A percentile compares a stretch with the other conserved stretches of the same genome.
Conservation (phyloP, 2,797 vertebrate genomes). For the Danio aesculapii region DNA sequence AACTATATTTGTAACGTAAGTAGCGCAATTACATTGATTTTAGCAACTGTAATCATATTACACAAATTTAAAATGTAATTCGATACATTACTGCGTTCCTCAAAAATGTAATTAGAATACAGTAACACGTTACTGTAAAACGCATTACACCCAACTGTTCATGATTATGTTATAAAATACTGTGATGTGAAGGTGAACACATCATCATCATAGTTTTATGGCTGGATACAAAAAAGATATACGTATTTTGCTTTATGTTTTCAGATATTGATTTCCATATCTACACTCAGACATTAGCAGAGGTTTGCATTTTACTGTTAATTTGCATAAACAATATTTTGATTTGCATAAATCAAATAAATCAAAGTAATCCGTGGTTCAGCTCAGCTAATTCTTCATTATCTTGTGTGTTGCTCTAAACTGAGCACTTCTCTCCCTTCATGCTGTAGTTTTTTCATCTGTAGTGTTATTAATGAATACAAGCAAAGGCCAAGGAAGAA, state of each 20-base stretch:
- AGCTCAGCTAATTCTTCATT: background rate
- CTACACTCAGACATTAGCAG: background rate
- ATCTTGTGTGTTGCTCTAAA: conserved; percentile 6
- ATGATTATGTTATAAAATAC: background rate
- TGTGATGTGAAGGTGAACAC: background rate
- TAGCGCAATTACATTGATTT: too few relatives aligned
- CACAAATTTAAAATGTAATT: too few relatives aligned
- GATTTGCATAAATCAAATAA: background rate
- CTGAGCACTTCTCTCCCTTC: background rate
- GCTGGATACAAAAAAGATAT: background rate
- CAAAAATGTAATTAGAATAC: too few relatives aligned
- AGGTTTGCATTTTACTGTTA: background rate
- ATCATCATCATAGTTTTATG: background rate
- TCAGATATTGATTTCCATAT: background rate
- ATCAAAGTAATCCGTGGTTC: conserved; percentile 5
- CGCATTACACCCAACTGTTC: too few relatives aligned
- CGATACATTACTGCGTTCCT: too few relatives aligned
- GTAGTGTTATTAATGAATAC: conserved; percentile 38
- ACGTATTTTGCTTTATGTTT: background rate
- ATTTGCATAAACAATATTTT: conserved; percentile 14
- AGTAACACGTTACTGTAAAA: too few relatives aligned
- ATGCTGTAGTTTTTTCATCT: conserved; percentile 10
- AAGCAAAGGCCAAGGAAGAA: conserved; percentile 14
- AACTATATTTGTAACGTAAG: too few relatives aligned
- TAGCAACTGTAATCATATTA: too few relatives aligned